Percentiles rank a stretch among this genome's conserved stretches.
Evolutionary conservation across 1,140 invertebrate genomes (phyloP).

Genomic region (Mesaphorura yosii): DNA sequence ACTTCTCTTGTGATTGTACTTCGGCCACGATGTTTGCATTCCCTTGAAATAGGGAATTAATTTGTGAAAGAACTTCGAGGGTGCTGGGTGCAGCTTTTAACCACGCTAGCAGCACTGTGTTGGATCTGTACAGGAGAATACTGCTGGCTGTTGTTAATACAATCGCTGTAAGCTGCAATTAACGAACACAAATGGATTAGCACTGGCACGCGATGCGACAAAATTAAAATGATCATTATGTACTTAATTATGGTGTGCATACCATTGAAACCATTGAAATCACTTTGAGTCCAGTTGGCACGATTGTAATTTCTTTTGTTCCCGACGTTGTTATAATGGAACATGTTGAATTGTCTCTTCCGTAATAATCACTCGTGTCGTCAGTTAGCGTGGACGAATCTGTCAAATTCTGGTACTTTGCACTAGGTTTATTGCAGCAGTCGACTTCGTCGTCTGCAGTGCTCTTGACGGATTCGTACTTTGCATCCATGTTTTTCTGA

Average conservation of each 20-base stretch:
- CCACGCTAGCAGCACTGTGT: conserved; percentile 10
- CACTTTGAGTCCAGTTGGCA: conserved; percentile 18
- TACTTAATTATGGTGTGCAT: neutral
- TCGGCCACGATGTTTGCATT: conserved; percentile 15
- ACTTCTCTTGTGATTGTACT: conserved; percentile 20
- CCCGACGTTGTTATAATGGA: neutral
- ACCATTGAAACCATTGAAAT: conserved; percentile 20
- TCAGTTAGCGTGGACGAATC: neutral
- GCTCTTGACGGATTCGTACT: neutral
- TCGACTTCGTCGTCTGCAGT: neutral
- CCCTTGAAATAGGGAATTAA: conserved; percentile 14
- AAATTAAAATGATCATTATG: neutral
- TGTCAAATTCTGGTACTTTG: neutral
- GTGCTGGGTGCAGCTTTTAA: conserved; percentile 16
- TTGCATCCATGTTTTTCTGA: neutral
- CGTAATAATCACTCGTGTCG: neutral
- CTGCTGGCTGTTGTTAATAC: conserved; percentile 12
- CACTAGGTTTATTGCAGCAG: neutral
- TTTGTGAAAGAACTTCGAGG: conserved; percentile 7
- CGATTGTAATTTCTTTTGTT: neutral
- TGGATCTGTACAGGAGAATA: conserved; percentile 11
- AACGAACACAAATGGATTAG: conserved; percentile 4
- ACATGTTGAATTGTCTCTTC: neutral
- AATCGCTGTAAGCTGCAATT: conserved; percentile 14
- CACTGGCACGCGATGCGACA: neutral